Percentiles rank a stretch among this genome's conserved stretches.
These are phyloP conservation scores for Clunio marinus DNA, from an alignment of 2,888 invertebrate genomes.

Conservation along the genomic window DNA sequence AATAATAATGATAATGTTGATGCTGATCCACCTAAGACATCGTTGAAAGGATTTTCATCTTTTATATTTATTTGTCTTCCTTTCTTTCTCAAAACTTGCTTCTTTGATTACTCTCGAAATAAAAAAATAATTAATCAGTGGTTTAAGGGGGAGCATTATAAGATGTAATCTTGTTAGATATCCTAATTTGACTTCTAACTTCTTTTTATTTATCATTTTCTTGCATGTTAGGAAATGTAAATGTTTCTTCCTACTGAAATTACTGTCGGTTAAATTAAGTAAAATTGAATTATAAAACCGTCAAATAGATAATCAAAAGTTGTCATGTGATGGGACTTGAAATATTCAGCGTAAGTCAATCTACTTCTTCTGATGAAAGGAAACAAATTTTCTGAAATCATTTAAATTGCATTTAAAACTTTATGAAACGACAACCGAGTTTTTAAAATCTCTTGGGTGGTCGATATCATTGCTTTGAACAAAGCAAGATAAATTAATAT, in stretches of 20 bases:
- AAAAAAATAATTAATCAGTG: constrained; percentile 19
- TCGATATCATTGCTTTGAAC: constrained; percentile 9
- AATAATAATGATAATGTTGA: constrained; percentile 13
- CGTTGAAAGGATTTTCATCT: not conserved
- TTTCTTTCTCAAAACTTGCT: constrained; percentile 8
- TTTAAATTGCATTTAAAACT: constrained; percentile 25
- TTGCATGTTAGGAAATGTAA: too few species aligned
- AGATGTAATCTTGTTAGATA: constrained; percentile 17
- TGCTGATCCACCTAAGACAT: not conserved
- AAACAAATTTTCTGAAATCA: not conserved
- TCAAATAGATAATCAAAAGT: not conserved
- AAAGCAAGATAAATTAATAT: constrained; percentile 10
- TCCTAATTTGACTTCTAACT: too few species aligned
- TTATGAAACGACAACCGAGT: constrained; percentile 3
- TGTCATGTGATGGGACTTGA: not conserved
- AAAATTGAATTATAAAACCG: too few species aligned
- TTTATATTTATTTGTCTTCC: not conserved
- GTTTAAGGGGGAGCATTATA: not conserved
- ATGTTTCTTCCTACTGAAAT: too few species aligned
- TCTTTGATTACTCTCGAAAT: constrained; percentile 4
- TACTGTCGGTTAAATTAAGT: too few species aligned
- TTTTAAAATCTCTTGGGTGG: constrained; percentile 8
- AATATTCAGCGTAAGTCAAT: too few species aligned
- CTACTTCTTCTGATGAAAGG: too few species aligned
- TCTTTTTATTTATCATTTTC: too few species aligned